Evolutionary conservation across 1,140 invertebrate species (phyloP), one percentile per base, ranked within the genome.

Genomic region (Aradophagus sp.): DNA sequence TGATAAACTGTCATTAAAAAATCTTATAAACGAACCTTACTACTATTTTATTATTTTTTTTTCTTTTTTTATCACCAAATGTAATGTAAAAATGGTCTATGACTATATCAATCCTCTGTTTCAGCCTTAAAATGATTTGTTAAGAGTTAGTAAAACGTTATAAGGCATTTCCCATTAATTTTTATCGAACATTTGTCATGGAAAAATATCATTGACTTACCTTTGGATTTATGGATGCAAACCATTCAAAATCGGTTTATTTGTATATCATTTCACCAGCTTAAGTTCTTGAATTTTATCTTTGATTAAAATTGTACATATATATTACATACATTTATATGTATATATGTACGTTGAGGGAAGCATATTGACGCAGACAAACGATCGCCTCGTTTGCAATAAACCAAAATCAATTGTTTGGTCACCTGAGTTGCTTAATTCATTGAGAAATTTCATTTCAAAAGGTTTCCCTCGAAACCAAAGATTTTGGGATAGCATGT

Each of bases 381-480:
- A 66, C 45, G 63, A 52, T 63, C 44, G 47, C 63, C 16, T 50
- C 13, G 35, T 39, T 32, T 61, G 39, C 41, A n/a, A n/a, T n/a
- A 45, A 27, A 50, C 52, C 50, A 19, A 23, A 58, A 65, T 48
- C 53, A 31, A 17, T 52, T 27, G 20, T 11, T 47, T 65, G 13
- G 23, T 65, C 59, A 61, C 55, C 62, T 66, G 71, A 74, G 66
- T 63, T 41, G 34, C 53, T 59, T 38, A 50, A 59, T 15, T 52
- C 34, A 42, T 56, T 39, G 44, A 26, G 38, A 29, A 70, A 72
- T 71, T 76, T 76, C 74, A 76, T 76, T 76, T 76, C 68, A 76
- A 76, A 76, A 76, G 74, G 71, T 76, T 74, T 52, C 35, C 13
- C 27, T 34, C 50, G 53, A 59, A 55, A 35, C 44, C 32, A 66